These are phyloP conservation scores for Anthrax anthrax DNA, from an alignment of 2,888 invertebrate genomes.

Conservation along the genomic window DNA sequence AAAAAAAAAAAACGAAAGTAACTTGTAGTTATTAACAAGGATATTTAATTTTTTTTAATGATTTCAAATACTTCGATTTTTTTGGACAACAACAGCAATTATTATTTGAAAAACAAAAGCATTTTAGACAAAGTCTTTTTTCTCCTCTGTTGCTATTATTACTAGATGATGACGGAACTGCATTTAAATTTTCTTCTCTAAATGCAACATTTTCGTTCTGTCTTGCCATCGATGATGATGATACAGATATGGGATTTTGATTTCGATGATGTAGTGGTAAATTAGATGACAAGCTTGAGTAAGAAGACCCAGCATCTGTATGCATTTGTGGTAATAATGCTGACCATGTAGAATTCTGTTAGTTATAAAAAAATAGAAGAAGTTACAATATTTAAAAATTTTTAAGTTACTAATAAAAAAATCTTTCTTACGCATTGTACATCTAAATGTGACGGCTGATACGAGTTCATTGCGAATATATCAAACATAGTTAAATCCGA, in stretches of 20 bases:
- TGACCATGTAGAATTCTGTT: constrained; percentile 5
- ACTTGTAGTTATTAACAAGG: no score
- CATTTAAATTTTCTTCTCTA: neutral
- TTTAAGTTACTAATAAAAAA: no score
- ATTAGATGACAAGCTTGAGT: neutral
- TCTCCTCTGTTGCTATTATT: neutral
- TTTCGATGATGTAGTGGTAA: neutral
- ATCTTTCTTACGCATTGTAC: constrained; percentile 10
- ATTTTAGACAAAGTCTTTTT: neutral
- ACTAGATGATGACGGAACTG: neutral
- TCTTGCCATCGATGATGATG: neutral
- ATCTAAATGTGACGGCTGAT: constrained; percentile 9
- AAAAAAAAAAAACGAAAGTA: neutral
- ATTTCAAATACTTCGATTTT: no score
- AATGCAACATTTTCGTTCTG: no score
- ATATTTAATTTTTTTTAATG: no score
- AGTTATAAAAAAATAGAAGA: no score
- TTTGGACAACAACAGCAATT: neutral
- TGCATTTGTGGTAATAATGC: constrained; percentile 6
- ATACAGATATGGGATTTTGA: constrained; percentile 1
- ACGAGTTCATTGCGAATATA: constrained; percentile 6
- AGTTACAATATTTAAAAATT: no score
- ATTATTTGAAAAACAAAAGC: neutral
- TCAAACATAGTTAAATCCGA: constrained; percentile 7
- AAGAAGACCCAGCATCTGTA: neutral